A percentile compares a stretch with the other conserved stretches of the same genome.
Conservation (phyloP, 2,888 invertebrate genomes). For the Germaria angustata region DNA sequence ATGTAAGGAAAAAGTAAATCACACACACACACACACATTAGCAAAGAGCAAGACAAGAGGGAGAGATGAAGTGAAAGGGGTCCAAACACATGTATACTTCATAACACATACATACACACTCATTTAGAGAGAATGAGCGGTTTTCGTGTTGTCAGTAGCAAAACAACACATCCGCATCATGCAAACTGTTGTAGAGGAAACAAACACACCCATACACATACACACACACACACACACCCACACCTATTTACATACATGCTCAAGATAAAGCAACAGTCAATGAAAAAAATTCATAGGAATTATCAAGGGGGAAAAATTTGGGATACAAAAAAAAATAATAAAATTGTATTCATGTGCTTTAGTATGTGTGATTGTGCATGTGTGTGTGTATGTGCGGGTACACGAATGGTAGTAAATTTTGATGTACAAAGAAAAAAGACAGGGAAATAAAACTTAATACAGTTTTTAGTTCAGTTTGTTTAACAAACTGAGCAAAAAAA, state of each 20-base stretch:
- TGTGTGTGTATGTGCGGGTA: neutral
- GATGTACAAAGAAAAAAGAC: neutral
- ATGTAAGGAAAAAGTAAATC: neutral
- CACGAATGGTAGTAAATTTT: neutral
- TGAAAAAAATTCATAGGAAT: slow-evolving; percentile 20
- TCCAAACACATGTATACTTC: neutral
- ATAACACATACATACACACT: neutral
- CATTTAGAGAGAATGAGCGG: neutral
- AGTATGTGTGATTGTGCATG: too few relatives aligned
- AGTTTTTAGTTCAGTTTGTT: slow-evolving; percentile 7
- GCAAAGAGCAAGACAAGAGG: neutral
- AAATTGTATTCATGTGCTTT: neutral
- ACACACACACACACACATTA: neutral
- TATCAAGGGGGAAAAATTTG: slow-evolving; percentile 30
- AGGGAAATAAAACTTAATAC: neutral
- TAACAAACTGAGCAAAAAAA: neutral
- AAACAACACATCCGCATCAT: neutral
- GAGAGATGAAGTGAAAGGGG: neutral
- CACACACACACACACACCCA: neutral
- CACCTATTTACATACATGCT: neutral
- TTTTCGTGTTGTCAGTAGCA: neutral
- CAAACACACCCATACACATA: neutral
- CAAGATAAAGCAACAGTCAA: slow-evolving; percentile 38
- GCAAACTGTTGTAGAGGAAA: neutral
- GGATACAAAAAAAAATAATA: neutral